Base-by-base conservation (phyloP, 2,113 vertebrate species). In the Halichoeres trimaculatus region DNA sequence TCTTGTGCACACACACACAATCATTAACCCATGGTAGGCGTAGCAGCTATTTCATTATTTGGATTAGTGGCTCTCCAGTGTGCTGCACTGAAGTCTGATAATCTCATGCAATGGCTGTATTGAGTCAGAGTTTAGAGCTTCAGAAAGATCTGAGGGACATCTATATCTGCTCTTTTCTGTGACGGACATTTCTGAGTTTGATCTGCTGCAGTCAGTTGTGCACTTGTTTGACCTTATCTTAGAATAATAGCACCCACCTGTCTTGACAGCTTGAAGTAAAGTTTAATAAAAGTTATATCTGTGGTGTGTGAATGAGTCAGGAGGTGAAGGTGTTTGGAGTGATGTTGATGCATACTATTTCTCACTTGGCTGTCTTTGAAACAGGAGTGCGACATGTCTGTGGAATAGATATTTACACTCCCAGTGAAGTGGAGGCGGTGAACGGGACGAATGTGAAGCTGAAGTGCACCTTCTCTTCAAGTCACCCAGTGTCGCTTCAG, bases 391-490 rank as follows among this genome's bases (percentile, higher is more conserved):
- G 78, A 82, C 88, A 62, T 1, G 87, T 51, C 4, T 83, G 62
- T 2, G 94, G 94, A 0, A 89, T 99, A 83, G 94, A 95, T 1
- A 89, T 98, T 70, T 74, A 85, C 73, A 97, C 95, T 0, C 61
- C 91, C 0, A 78, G 35, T 7, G 90, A 93, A 16, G 35, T 97
- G 82, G 91, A 96, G 20, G 96, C 83, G 0, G 89, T 95, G 45
- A 99, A 99, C 0, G 98, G 98, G 75, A 98, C 96, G 0, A 76
- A 95, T 20, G 80, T 95, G 51, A 89, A 89, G 8, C 85, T 99
- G 51, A 97, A 95, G 85, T 99, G 98, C 91, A 97, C 95, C 53
- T 99, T 98, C 50, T 93, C 83, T 74, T 95, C 95, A 90, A 93
- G 17, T 34, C 57, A 76, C 1, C 88, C 95, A 0, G 77, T 96